Evolutionary conservation across 1,140 invertebrate species (phyloP), one percentile per base, ranked within the genome.

Genomic region (Drosophila elegans): DNA sequence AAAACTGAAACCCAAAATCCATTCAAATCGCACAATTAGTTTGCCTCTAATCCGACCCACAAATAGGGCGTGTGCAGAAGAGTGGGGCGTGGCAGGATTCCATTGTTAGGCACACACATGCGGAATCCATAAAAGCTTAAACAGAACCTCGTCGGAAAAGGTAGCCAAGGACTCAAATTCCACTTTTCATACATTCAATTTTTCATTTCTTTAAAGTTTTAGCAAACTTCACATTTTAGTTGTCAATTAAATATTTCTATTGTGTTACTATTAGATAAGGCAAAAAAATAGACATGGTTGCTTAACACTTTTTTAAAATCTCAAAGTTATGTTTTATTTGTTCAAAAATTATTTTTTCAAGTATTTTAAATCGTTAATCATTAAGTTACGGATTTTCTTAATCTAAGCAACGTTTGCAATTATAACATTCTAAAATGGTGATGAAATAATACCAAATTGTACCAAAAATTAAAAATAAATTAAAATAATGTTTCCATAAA

Each of bases 1-100:
- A 89, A 60, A 53, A 56, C 46, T 48, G 71, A 61, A 88, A 83
- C 75, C 84, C 68, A 66, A 88, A 88, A 88, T 80, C 84, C 85
- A 88, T 88, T 88, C 84, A 88, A 86, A 88, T 88, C 84, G 76
- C 68, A 88, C 84, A 88, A 88, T 89, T 88, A 88, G 80, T 83
- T 84, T 74, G 53, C 68, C 80, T 86, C 84, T 88, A 88, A 88
- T 88, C 84, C 84, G 84, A 74, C 73, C 73, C 76, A 88, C 84
- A 88, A 88, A 88, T 88, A 88, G 60, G 48, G 29, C 48, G 48
- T 34, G 55, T 36, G 29, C 32, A 36, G 56, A 42, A 44, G 16
- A 42, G 32, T 36, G 27, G 41, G 21, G 34, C 36, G 27, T 29
- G 42, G 59, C 21, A 41, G 34, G 45, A 44, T 53, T 75, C 67